Evolutionary conservation across 2,888 invertebrate species (phyloP).

Genomic region (Julus scanicus): DNA sequence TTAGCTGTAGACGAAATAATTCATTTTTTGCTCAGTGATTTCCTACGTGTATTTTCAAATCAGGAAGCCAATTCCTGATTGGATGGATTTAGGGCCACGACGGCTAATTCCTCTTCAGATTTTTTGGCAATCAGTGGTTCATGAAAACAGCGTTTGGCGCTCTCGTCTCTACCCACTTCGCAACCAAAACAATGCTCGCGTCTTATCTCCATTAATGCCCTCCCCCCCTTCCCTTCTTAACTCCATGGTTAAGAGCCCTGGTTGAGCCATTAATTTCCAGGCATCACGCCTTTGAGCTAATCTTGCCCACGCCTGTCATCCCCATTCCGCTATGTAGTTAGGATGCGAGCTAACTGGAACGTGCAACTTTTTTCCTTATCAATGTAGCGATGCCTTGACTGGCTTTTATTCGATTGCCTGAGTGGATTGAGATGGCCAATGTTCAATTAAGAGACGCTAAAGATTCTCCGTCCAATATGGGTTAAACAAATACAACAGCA

Average conservation of each 20-base stretch:
- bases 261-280: slow-evolving; percentile 47
- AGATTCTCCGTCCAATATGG: not conserved
- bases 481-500: not conserved
- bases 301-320: slow-evolving; percentile 14
- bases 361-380: not conserved
- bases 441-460: slow-evolving; percentile 33
- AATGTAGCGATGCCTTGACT: not conserved
- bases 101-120: slow-evolving; percentile 31
- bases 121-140: slow-evolving; percentile 29
- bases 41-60: not conserved
- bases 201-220: slow-evolving; percentile 29
- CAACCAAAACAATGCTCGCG: slow-evolving; percentile 1
- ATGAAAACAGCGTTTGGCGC: slow-evolving; percentile 43
- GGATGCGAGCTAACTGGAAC: not conserved
- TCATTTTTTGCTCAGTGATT: not conserved
- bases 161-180: slow-evolving; percentile 1
- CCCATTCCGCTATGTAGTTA: not conserved
- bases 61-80: slow-evolving; percentile 23
- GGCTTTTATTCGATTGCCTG: slow-evolving; percentile 25
- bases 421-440: slow-evolving; percentile 20
- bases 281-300: slow-evolving; percentile 40
- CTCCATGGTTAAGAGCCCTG: slow-evolving; percentile 45
- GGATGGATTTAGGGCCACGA: not conserved
- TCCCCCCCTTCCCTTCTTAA: not conserved
- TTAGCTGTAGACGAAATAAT: not conserved